Conservation (phyloP, 1,140 invertebrate genomes). For the Tetraneura akinire region DNA sequence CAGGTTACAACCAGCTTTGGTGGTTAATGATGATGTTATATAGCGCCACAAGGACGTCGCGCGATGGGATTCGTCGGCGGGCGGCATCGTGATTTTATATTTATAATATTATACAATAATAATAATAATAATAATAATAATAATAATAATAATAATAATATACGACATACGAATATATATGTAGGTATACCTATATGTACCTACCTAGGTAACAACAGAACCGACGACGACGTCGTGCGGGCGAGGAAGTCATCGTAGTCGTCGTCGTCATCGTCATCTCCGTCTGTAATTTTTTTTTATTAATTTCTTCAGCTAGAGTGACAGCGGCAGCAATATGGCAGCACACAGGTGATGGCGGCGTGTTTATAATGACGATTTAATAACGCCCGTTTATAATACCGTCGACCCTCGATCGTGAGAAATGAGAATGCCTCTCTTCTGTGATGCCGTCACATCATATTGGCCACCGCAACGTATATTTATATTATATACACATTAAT, state of each 20-base stretch:
- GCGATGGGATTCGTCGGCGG: conserved; percentile 25
- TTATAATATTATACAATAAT: background rate
- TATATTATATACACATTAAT: too few relatives aligned
- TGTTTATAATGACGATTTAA: conserved; percentile 25
- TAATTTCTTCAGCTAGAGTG: conserved; percentile 13
- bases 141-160: too few relatives aligned
- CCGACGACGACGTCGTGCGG: background rate
- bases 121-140: too few relatives aligned
- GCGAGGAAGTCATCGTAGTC: background rate
- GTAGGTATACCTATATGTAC: background rate
- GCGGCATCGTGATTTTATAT: conserved; percentile 11
- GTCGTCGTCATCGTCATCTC: background rate
- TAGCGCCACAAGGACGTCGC: conserved; percentile 48
- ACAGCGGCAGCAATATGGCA: background rate
- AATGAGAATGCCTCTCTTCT: conserved; percentile 16
- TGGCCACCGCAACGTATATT: background rate
- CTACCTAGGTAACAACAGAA: background rate
- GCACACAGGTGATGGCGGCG: background rate
- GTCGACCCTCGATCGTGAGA: conserved; percentile 16
- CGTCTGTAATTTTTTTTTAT: conserved; percentile 7
- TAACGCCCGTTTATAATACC: conserved; percentile 21
- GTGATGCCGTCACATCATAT: background rate
- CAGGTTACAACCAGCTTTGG: conserved; percentile 45
- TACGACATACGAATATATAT: too few relatives aligned
- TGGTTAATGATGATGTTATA: conserved; percentile 50